Evolutionary conservation across 1,140 invertebrate genomes (phyloP), one percentile per base, ranked within the genome.

Genomic region (Hylaeus anthracinus): DNA sequence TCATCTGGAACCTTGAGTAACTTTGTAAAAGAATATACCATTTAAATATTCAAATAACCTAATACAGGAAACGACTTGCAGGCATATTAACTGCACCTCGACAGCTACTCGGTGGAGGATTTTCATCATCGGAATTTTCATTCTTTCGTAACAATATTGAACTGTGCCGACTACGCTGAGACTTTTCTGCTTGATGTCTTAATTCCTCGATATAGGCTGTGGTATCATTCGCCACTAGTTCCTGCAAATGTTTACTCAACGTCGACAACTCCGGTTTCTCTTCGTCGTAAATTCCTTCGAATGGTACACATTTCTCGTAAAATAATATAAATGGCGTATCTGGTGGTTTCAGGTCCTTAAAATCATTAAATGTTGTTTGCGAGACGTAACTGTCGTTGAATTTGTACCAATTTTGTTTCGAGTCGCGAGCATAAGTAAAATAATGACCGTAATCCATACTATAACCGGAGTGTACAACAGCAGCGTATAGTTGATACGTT

Each of bases 361-460:
- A 95, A 12, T 96, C 94, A 1, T 94, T 91, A 37, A 96, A 95
- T 1, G 95, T 94, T 0, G 95, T 94, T 39, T 91, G 91, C 0
- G 95, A 95, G 0, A 98, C 97, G 3, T 94, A 92, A 72, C 95
- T 96, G 83, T 98, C 97, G 88, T 98, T 97, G 87, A 97, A 98
- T 82, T 96, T 95, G 89, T 95, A 97, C 97, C 97, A 98, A 81
- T 94, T 94, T 2, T 95, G 93, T 39, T 94, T 93, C 4, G 92
- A 91, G 88, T 97, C 96, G 48, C 96, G 95, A 0, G 96, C 97
- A 85, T 97, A 96, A 0, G 97, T 97, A 88, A 97, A 97, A 90
- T 98, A 98, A 90, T 98, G 97, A 0, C 97, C 97, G 5, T 96
- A 96, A 88, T 98, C 97, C 83, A 97, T 95, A 60, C 95, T 97